These are phyloP conservation scores for Hippocampus kuda DNA, from an alignment of 2,797 vertebrate genomes.

Conservation along the genomic window DNA sequence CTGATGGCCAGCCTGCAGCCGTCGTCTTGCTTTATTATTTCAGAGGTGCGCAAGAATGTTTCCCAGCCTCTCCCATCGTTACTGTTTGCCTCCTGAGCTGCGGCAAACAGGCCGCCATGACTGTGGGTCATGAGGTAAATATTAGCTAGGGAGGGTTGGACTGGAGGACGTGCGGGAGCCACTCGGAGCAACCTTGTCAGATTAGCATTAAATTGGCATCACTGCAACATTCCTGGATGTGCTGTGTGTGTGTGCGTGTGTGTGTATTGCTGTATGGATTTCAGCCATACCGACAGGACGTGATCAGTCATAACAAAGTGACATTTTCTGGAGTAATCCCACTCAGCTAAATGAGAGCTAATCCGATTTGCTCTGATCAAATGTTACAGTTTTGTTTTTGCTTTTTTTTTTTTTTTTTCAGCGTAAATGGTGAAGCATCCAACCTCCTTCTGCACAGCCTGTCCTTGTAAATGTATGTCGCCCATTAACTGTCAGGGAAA, in stretches of 20 bases:
- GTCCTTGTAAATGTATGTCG: not conserved
- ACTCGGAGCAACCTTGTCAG: conserved; percentile 49
- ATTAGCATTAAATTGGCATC: conserved; percentile 57
- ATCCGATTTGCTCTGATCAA: conserved; percentile 62
- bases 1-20: conserved; percentile 31
- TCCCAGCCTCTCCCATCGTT: conserved; percentile 20
- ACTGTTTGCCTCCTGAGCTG: conserved; percentile 48
- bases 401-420: not conserved
- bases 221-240: conserved; percentile 43
- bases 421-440: conserved; percentile 35
- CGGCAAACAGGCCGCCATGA: conserved; percentile 40
- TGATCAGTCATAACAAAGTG: conserved; percentile 67
- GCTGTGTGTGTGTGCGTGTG: conserved; percentile 7
- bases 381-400: conserved; percentile 34
- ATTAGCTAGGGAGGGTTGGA: conserved; percentile 49
- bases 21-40: conserved; percentile 23
- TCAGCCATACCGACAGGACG: conserved; percentile 44
- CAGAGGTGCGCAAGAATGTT: conserved; percentile 32
- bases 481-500: not conserved
- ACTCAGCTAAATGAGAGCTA: conserved; percentile 65
- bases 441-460: conserved; percentile 26
- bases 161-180: conserved; percentile 42
- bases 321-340: conserved; percentile 61
- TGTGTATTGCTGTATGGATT: conserved; percentile 12
- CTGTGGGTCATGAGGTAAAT: conserved; percentile 58